Percentiles rank a stretch among this genome's conserved stretches.
phyloP scores from a whole-genome alignment of 2,888 invertebrate species.

The Graphium colonna region DNA sequence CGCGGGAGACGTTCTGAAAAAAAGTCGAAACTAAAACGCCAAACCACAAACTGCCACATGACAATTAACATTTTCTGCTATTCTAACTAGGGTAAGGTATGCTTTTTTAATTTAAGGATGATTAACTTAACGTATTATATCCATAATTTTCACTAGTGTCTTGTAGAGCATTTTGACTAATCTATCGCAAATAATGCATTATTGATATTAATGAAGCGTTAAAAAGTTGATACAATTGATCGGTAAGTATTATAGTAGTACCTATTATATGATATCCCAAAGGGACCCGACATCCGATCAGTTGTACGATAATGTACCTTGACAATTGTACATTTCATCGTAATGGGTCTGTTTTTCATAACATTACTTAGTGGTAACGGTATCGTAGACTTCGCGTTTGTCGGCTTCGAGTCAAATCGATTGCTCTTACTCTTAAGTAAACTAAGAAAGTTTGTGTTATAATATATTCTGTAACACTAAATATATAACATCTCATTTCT shows the following conservation, averaged over 20 bases:
- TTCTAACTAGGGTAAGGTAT: slow-evolving; percentile 42
- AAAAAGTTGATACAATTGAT: slow-evolving; percentile 44
- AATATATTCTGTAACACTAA: slow-evolving; percentile 2
- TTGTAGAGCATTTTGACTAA: slow-evolving; percentile 44
- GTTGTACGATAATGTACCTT: slow-evolving; percentile 45
- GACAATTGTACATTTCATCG: slow-evolving; percentile 74
- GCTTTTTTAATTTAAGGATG: slow-evolving; percentile 51
- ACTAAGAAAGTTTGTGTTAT: slow-evolving; percentile 12
- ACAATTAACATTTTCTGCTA: slow-evolving; percentile 22
- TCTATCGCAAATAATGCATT: slow-evolving; percentile 33
- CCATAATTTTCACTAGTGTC: slow-evolving; percentile 42
- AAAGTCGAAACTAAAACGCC: not conserved
- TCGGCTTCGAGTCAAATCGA: slow-evolving; percentile 18
- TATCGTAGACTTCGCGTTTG: slow-evolving; percentile 18
- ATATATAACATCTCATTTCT: slow-evolving; percentile 29
- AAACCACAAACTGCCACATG: not conserved
- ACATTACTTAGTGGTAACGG: slow-evolving; percentile 26
- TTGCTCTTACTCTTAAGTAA: slow-evolving; percentile 26
- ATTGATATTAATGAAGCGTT: slow-evolving; percentile 23
- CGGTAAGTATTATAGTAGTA: slow-evolving; percentile 35
- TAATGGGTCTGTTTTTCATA: slow-evolving; percentile 53
- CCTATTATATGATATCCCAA: slow-evolving; percentile 24
- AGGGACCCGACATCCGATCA: slow-evolving; percentile 44
- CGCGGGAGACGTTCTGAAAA: not conserved
- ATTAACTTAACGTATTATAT: slow-evolving; percentile 49